Evolutionary conservation across 1,140 invertebrate species (phyloP).

Genomic region (Drosophila sp.): DNA sequence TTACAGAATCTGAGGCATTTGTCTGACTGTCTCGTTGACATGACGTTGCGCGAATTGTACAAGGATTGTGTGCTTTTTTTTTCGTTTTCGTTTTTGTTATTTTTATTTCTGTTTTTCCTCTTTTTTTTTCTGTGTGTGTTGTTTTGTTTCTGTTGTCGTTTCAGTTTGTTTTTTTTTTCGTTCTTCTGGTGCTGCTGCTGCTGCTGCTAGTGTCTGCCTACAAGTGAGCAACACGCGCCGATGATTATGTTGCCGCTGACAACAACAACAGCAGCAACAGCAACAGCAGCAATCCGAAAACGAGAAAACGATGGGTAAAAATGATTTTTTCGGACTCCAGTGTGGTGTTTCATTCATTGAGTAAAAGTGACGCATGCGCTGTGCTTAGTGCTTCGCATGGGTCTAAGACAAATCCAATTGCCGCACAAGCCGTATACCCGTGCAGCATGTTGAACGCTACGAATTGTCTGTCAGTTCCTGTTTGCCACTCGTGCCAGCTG

Average conservation of each 20-base stretch:
- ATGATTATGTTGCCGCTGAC: slow-evolving; percentile 76
- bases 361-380: slow-evolving; percentile 74
- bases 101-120: not conserved
- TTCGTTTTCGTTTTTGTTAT: slow-evolving; percentile 21
- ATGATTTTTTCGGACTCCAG: slow-evolving; percentile 49
- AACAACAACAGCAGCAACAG: slow-evolving; percentile 48
- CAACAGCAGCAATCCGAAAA: slow-evolving; percentile 62
- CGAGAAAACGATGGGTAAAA: slow-evolving; percentile 6
- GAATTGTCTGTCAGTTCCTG: slow-evolving; percentile 57
- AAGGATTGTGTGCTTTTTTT: slow-evolving; percentile 57
- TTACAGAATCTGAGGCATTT: slow-evolving; percentile 59
- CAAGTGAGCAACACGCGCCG: slow-evolving; percentile 78
- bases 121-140: slow-evolving; percentile 2
- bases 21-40: slow-evolving; percentile 80
- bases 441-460: not conserved
- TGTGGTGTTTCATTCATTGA: slow-evolving; percentile 75
- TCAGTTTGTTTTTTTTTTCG: slow-evolving; percentile 31
- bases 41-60: slow-evolving; percentile 77
- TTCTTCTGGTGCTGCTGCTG: not conserved
- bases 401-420: slow-evolving; percentile 25
- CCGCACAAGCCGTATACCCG: slow-evolving; percentile 3
- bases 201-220: slow-evolving; percentile 45
- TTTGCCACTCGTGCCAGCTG: slow-evolving; percentile 62
- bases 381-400: not conserved
- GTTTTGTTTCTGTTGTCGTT: slow-evolving; percentile 28